Evolutionary conservation across 2,888 invertebrate species (phyloP), one percentile per base, ranked within the genome.

Genomic region (Sphaerophoria rueppellii): DNA sequence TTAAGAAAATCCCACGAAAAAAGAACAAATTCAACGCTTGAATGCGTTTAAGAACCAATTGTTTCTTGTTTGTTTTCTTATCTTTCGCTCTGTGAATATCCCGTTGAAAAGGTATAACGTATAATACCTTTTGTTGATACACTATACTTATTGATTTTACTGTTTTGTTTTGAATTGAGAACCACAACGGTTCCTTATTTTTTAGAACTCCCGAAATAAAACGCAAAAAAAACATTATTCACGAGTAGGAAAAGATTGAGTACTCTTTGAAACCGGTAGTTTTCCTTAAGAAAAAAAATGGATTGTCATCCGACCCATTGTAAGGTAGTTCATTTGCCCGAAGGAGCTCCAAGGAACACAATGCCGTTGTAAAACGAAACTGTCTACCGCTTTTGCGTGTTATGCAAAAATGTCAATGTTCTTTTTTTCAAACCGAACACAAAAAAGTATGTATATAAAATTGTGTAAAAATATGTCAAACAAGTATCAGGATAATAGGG

Each of bases 251-350:
- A 43, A 24, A 24, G 1, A 24, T 24, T 24, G 24, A 24, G 24
- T 24, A 1, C 24, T 24, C 1, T 2, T 2, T 2, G 24, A 24
- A 24, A 24, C 24, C 24, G 24, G 24, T 24, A 24, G 24, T 24
- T 67, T 78, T 78, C 50, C 0, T 32, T 7, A 61, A 46, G 24
- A 43, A 9, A 34, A 7, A 57, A 14, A 67, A 55, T 7, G 67
- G 55, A 40, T 1, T 55, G 48, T 79, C 70, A 63, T 81, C 63
- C 75, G 71, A 71, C 71, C 34, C 65, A 65, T 60, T 76, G 57
- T 57, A 70, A 63, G 75, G 80, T 65, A 65, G 76, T 81, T 76
- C 76, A 70, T 80, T 75, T 60, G 58, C 79, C 69, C 14, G 11
- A 61, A 37, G 37, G 16, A 57, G 43, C 43, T 43, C n/a, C 6